Evolutionary conservation across 2,797 vertebrate genomes (phyloP), one percentile per base, ranked within the genome.

Genomic region (Catharus ustulatus): DNA sequence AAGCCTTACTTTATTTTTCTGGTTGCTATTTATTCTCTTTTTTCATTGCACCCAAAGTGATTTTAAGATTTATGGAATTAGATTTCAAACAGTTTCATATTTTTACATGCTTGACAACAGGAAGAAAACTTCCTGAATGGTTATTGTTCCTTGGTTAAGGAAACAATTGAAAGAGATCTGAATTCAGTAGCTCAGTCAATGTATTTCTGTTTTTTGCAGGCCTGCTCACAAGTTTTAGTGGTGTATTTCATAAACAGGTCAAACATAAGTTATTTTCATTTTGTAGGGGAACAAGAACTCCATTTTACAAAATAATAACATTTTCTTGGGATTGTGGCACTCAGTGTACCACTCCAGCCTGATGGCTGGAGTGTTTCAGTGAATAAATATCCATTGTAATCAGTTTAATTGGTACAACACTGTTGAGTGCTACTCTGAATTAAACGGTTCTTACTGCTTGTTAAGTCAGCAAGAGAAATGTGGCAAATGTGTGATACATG

Each of bases 391-490:
- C 71, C 62, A 54, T 84, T 94, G 74, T 95, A 94, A 96, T 94
- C 79, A 92, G 76, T 95, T 97, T 89, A 93, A 69, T 58, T 74
- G 9, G 42, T 64, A n/a, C 22, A 27, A 49, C 74, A 59, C 69
- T 98, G 89, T 40, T 36, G 91, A 87, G 66, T 74, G 15, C 38
- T 95, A 75, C 82, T 95, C 79, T 88, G 91, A 93, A 96, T 93
- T 96, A 95, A 57, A 83, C 90, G 79, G 30, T 55, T 89, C 90
- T 97, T 91, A 93, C 91, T 95, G 80, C 80, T 97, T 91, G 84
- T 95, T 93, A 93, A 96, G 95, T 95, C 94, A 94, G 69, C 72
- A 91, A 95, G 84, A 96, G 40, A 82, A 91, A 58, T 91, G 62
- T 30, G 34, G 42, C 74, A 90, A 96, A 66, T 90, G 3, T 92